phyloP scores from a whole-genome alignment of 2,113 vertebrate species.

The Phrynocephalus versicolor region DNA sequence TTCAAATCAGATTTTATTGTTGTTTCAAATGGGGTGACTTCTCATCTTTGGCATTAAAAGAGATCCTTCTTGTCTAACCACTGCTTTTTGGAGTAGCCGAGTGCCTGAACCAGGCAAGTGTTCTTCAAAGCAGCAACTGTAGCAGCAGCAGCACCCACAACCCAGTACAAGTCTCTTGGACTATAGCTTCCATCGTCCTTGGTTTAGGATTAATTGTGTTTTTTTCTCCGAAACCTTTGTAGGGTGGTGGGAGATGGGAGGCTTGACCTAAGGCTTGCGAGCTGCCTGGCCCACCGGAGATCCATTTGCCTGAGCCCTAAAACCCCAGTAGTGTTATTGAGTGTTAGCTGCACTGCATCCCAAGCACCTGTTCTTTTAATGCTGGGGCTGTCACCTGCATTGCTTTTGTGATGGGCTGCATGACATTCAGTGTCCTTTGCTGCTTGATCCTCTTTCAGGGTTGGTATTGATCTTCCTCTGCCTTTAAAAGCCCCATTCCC shows the following conservation, averaged over 20 bases:
- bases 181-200: not conserved
- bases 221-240: not conserved
- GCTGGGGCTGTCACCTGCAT: not conserved
- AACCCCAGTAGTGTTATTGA: not conserved
- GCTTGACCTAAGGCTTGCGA: not conserved
- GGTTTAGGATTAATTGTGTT: not conserved
- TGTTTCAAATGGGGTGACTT: no score
- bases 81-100: no score
- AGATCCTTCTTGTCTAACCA: no score
- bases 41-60: no score
- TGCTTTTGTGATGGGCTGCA: not conserved
- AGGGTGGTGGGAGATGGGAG: not conserved
- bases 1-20: not conserved
- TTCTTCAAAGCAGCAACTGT: no score
- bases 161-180: no score
- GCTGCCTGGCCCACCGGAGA: not conserved
- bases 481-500: not conserved
- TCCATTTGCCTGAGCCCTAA: not conserved
- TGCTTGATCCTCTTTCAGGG: constrained; percentile 4
- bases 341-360: constrained; percentile 1
- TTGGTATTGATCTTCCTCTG: not conserved
- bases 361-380: not conserved
- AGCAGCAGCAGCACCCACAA: no score
- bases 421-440: not conserved
- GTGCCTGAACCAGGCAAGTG: no score